A percentile compares a stretch with the other conserved stretches of the same genome.
These are phyloP conservation scores for Aix galericulata DNA, from an alignment of 2,113 vertebrate genomes.

Conservation along the genomic window DNA sequence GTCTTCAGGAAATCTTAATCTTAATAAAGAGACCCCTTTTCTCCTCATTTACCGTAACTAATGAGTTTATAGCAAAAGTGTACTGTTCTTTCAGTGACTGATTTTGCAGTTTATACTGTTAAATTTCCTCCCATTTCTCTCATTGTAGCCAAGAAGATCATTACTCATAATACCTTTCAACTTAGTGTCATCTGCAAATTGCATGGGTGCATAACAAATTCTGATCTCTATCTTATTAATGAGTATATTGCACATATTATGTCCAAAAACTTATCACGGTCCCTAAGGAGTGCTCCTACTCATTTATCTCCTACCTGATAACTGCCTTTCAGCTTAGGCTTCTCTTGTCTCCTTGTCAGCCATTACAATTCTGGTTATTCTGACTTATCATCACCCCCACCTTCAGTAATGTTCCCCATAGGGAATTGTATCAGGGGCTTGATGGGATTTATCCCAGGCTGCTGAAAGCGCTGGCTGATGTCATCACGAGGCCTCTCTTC, in stretches of 20 bases:
- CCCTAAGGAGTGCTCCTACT: background rate
- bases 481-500: background rate
- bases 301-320: background rate
- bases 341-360: background rate
- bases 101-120: background rate
- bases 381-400: background rate
- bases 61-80: background rate
- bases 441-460: background rate
- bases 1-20: background rate
- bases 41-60: background rate
- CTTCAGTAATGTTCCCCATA: background rate
- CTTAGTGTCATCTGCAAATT: background rate
- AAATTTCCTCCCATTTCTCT: background rate
- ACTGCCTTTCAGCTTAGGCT: background rate
- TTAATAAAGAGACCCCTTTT: background rate
- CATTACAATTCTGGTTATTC: background rate
- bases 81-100: background rate
- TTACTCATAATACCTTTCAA: background rate
- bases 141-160: background rate
- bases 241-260: background rate
- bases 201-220: background rate
- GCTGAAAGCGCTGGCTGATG: background rate
- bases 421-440: background rate
- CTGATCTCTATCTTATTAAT: background rate
- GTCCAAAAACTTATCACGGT: background rate